Evolutionary conservation across 92 coral and sea anemone genomes (phyloP), one percentile per base, ranked within the genome.

Genomic region (Heteractis magnifica): DNA sequence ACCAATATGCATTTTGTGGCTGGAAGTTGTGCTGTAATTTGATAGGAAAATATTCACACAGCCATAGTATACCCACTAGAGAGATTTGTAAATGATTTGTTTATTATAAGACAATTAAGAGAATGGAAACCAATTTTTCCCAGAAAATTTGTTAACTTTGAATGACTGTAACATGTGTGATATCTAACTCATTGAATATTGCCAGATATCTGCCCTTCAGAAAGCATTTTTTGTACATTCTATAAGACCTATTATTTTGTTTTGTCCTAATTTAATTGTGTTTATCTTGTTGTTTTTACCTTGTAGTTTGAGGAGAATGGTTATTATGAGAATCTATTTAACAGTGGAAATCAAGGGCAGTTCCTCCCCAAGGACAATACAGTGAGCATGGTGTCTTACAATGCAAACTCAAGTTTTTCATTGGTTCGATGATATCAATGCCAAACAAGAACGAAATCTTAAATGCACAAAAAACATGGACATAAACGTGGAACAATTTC

Each of bases 361-460:
- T 88, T 78, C 23, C 81, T 88, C 5, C 93, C 91, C 8, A 91
- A 83, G 72, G 92, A 85, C 56, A 91, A 87, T 16, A 77, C 86
- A 4, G 77, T 94, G 77, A 94, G 87, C 65, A 88, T 94, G 55
- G 93, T 94, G 49, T 89, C 93, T 0, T 94, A 91, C 78, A 91
- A 94, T 89, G 94, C 93, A 12, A 94, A 89, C 78, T 91, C 95
- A 26, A 89, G 89, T 84, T 94, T 94, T 60, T 94, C 98, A n/a
- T 79, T 94, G 81, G 90, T 94, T 48, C 92, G 98, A 83, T 94
- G 90, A 91, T 88, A 65, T 49, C 52, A 71, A 52, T 68, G 21
- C 21, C 5, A 65, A 55, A 26, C 14, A 2, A 68, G 49, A 15
- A 20, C 16, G 0, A 23, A 68, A 68, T 68, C 11, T 7, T 19